Evolutionary conservation across 2,888 invertebrate genomes (phyloP), one percentile per base, ranked within the genome.

Genomic region (Salpingus planirostris): DNA sequence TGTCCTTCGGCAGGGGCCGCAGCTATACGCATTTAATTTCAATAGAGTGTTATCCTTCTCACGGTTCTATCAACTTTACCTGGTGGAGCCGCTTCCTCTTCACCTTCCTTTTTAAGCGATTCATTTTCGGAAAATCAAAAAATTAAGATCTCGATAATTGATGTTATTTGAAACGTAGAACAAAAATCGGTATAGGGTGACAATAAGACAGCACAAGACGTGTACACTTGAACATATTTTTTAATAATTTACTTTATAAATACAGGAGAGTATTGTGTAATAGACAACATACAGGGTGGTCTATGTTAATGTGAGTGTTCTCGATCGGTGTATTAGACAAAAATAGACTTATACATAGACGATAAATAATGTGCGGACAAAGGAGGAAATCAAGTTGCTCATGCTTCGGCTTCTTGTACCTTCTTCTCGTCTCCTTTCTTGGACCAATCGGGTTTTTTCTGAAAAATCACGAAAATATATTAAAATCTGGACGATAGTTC

Each of bases 391-490:
- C 24, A 24, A 24, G 36, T 14, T 27, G 41, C 38, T 84, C 80
- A 86, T 80, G 85, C 86, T 73, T 87, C 86, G 67, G 80, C 80
- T 68, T 82, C 87, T 73, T 77, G 78, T 81, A 87, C 86, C 73
- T 76, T 75, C 69, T 80, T 78, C 59, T 88, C 87, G 62, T 84
- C 85, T 65, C 79, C 78, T 66, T 87, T 87, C 78, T 90, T 90
- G 66, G 89, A 88, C 89, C 89, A 90, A 73, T 90, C 90, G 59
- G 89, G 88, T 70, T 90, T 90, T 75, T 88, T 89, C 87, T 88
- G 83, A 60, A 75, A 23, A 38, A 26, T 29, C 12, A 11, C 22
- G 7, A 74, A 70, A 38, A 43, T 28, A 5, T 27, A 33, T 30
- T 23, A 18, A 13, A 36, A 28, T 23, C 13, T n/a, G n/a, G n/a